Conservation (phyloP, 2,113 vertebrate genomes). For the Neodontobutis hainanensis region DNA sequence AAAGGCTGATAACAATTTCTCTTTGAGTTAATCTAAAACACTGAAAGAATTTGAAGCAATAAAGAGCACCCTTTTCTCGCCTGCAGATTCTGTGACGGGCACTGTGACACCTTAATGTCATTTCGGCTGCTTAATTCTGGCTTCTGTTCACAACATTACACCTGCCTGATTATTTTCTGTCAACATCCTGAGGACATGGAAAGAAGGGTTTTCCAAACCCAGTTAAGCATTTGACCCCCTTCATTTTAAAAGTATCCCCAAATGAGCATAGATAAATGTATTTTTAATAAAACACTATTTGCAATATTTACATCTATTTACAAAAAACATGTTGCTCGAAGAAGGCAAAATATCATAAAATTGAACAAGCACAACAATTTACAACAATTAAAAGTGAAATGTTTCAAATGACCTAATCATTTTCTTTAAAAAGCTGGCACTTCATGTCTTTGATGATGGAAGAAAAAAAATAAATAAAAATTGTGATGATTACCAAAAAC, state of each 20-base stretch:
- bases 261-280: not conserved
- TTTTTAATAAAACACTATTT: not conserved
- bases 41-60: not conserved
- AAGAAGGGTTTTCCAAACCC: not conserved
- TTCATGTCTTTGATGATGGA: too few relatives aligned
- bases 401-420: too few relatives aligned
- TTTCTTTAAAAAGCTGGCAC: not conserved
- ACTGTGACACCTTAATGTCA: slow-evolving; percentile 22
- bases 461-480: too few relatives aligned
- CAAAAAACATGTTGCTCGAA: not conserved
- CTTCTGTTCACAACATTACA: slow-evolving; percentile 30
- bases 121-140: slow-evolving; percentile 22
- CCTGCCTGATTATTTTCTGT: slow-evolving; percentile 18
- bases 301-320: slow-evolving; percentile 17
- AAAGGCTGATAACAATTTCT: not conserved
- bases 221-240: not conserved
- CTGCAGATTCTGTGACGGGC: not conserved
- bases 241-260: not conserved
- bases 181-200: slow-evolving; percentile 8
- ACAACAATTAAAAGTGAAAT: not conserved
- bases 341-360: not conserved
- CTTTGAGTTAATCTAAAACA: not conserved
- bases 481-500: too few relatives aligned
- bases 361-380: not conserved
- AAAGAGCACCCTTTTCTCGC: not conserved